These are phyloP conservation scores for Trichonephila clavata DNA, from an alignment of 1,140 invertebrate species.

Conservation along the genomic window DNA sequence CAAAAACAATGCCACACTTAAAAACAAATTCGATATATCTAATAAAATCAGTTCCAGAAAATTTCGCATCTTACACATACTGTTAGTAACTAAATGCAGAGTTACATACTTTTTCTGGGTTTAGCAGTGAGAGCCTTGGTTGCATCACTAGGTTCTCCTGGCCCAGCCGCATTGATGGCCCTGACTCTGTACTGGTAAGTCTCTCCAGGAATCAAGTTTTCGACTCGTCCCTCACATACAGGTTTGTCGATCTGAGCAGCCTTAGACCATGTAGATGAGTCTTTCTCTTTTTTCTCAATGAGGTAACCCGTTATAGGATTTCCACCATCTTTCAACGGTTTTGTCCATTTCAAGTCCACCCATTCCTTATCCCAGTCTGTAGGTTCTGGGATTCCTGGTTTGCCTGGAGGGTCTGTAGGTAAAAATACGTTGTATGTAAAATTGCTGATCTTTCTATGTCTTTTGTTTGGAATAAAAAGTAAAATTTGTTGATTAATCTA, in stretches of 20 bases:
- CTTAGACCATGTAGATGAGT: slow-evolving; percentile 92
- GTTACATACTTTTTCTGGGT: slow-evolving; percentile 89
- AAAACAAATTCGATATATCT: too few species aligned
- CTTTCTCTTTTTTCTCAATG: slow-evolving; percentile 96
- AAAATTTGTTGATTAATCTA: too few species aligned
- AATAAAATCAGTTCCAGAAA: too few species aligned
- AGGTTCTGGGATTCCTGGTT: slow-evolving; percentile 92
- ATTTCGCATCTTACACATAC: too few species aligned
- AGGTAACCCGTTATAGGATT: slow-evolving; percentile 96
- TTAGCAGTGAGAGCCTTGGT: slow-evolving; percentile 90
- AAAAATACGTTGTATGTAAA: neutral
- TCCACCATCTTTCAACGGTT: slow-evolving; percentile 93
- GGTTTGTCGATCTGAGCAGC: slow-evolving; percentile 89
- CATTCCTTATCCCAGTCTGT: slow-evolving; percentile 97
- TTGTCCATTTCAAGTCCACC: slow-evolving; percentile 95
- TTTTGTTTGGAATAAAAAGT: too few species aligned
- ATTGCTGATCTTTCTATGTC: too few species aligned
- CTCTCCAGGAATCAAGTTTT: slow-evolving; percentile 95
- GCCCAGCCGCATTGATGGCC: slow-evolving; percentile 85
- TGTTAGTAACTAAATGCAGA: slow-evolving; percentile 58
- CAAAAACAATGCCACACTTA: too few species aligned
- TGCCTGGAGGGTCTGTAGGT: slow-evolving; percentile 90
- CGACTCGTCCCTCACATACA: slow-evolving; percentile 87
- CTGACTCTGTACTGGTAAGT: slow-evolving; percentile 98
- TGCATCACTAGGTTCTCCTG: slow-evolving; percentile 88